Percentiles rank a stretch among this genome's conserved stretches.
Conservation (phyloP, 1,140 invertebrate species). For the Apis dorsata region DNA sequence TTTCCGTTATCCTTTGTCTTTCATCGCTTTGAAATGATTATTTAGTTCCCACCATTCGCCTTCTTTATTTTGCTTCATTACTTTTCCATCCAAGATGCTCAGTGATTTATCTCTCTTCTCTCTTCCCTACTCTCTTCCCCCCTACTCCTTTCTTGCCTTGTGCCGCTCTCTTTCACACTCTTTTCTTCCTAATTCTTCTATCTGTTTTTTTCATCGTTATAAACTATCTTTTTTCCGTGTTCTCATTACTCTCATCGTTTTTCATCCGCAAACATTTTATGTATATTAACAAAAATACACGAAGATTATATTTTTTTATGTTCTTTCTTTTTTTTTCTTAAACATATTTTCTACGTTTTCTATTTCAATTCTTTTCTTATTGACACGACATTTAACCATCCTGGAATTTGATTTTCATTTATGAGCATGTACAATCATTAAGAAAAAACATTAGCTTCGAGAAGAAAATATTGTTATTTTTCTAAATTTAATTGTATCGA, state of each 20-base stretch:
- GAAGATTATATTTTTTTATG: too few relatives aligned
- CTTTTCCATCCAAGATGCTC: slow-evolving; percentile 44
- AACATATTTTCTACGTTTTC: too few relatives aligned
- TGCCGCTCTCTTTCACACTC: background rate
- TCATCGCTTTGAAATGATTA: slow-evolving; percentile 57
- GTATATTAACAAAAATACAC: background rate
- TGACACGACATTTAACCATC: background rate
- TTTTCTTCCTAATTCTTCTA: background rate
- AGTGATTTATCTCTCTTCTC: slow-evolving; percentile 2
- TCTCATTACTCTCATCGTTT: slow-evolving; percentile 18
- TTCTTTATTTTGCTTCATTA: slow-evolving; percentile 62
- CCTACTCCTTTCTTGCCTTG: too few relatives aligned
- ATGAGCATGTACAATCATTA: background rate
- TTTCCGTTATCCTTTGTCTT: slow-evolving; percentile 68
- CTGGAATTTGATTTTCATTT: background rate
- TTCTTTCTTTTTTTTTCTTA: too few relatives aligned
- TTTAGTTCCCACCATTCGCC: slow-evolving; percentile 62
- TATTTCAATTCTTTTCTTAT: background rate
- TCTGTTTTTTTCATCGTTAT: background rate
- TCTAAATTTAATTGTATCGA: background rate
- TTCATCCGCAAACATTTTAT: background rate
- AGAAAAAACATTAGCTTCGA: background rate
- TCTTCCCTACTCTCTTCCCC: too few relatives aligned
- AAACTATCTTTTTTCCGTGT: background rate
- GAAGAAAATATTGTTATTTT: background rate